phyloP scores from a whole-genome alignment of 2,113 vertebrate species.

The Vulpes lagopus region DNA sequence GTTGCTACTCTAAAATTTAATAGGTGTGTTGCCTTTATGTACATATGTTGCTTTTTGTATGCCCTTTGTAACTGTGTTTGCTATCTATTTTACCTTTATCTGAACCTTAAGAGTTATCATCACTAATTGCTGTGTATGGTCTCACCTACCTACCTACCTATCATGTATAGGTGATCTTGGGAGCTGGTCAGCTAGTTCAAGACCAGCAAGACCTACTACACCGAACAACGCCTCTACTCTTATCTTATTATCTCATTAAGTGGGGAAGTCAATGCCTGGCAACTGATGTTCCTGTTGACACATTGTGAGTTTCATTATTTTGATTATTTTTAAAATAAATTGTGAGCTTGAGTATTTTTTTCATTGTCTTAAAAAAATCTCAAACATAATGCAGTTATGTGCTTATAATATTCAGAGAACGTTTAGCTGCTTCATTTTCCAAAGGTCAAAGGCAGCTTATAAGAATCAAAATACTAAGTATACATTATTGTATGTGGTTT shows the following conservation, averaged over 20 bases:
- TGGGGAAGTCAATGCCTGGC: conserved; percentile 92
- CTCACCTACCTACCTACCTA: neutral
- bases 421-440: neutral
- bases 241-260: conserved; percentile 93
- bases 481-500: neutral
- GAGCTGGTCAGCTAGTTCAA: conserved; percentile 92
- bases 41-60: neutral
- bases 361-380: neutral
- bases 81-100: neutral
- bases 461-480: conserved; percentile 31
- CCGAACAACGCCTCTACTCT: conserved; percentile 92
- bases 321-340: neutral
- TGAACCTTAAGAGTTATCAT: neutral
- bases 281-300: conserved; percentile 91
- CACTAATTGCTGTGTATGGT: neutral
- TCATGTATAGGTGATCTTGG: conserved; percentile 88
- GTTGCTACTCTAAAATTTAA: neutral
- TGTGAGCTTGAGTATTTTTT: neutral
- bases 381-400: neutral
- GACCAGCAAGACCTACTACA: conserved; percentile 96
- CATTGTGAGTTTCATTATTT: conserved; percentile 89
- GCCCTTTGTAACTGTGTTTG: neutral
- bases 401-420: neutral
- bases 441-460: neutral
- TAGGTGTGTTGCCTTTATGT: neutral